Evolutionary conservation across 2,797 vertebrate genomes (phyloP).

Genomic region (Cyclopterus lumpus): DNA sequence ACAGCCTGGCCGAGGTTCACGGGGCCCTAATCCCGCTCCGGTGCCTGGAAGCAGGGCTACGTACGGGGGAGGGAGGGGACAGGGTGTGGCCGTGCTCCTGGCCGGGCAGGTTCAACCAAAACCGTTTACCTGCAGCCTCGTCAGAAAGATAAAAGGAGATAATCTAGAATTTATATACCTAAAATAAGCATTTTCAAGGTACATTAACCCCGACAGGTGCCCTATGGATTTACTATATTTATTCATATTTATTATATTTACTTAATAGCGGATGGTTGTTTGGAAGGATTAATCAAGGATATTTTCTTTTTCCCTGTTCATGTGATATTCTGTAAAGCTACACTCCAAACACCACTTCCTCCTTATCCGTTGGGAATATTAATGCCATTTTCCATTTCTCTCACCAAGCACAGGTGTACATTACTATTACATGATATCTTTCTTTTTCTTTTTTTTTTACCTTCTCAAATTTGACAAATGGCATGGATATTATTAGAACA

Average conservation of each 20-base stretch:
- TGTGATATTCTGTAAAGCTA: conserved; percentile 22
- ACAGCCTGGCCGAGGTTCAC: conserved; percentile 73
- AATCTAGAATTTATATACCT: conserved; percentile 9
- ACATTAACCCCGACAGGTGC: conserved; percentile 18
- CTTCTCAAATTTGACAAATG: not conserved
- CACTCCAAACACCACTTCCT: conserved; percentile 16
- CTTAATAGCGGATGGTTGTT: conserved; percentile 9
- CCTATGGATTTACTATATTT: conserved; percentile 24
- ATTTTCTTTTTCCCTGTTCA: conserved; percentile 11
- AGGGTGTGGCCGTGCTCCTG: conserved; percentile 52
- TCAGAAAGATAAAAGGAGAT: conserved; percentile 13
- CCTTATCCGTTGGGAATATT: not conserved
- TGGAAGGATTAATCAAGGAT: conserved; percentile 19
- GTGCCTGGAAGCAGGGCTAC: conserved; percentile 52
- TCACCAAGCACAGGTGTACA: not conserved
- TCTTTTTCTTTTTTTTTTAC: not conserved
- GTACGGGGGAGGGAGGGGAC: conserved; percentile 1
- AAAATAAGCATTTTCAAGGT: conserved; percentile 31
- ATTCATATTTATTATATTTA: conserved; percentile 14
- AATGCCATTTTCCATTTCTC: conserved; percentile 2
- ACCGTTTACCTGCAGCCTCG: conserved; percentile 19
- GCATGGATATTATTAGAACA: not conserved
- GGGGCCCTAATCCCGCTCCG: conserved; percentile 51
- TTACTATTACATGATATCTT: not conserved
- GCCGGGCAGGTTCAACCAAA: conserved; percentile 44